Evolutionary conservation across 37 sponge, comb jelly and placozoan species (phyloP).

Genomic region (Spongilla lacustris): DNA sequence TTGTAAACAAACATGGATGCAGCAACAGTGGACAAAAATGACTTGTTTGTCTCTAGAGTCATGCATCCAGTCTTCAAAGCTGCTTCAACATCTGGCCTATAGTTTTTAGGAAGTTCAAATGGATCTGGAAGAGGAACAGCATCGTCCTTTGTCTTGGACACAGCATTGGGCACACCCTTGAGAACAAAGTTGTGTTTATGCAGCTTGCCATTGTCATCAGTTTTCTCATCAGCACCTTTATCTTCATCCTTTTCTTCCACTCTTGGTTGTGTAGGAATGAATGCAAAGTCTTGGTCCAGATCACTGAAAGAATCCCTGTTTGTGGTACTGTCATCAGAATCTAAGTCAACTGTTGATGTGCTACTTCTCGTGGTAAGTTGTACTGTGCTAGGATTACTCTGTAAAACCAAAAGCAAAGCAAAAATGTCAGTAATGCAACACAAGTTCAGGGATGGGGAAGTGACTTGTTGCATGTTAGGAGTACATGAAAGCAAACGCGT

Average conservation of each 20-base stretch:
- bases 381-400: not conserved
- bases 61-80: constrained; percentile 15
- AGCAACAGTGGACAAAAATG: constrained; percentile 28
- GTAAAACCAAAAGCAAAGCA: too few species aligned
- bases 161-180: not conserved
- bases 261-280: constrained; percentile 1
- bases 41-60: constrained; percentile 10
- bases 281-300: not conserved
- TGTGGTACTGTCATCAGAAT: not conserved
- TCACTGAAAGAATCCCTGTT: not conserved
- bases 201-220: not conserved
- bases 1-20: constrained; percentile 18
- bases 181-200: not conserved
- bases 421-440: not conserved
- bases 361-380: not conserved
- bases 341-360: not conserved
- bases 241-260: not conserved
- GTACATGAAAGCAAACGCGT: not conserved
- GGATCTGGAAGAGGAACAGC: constrained; percentile 27
- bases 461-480: not conserved
- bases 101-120: constrained; percentile 11
- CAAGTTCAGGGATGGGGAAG: not conserved
- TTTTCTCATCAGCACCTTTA: not conserved
- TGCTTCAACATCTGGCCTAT: constrained; percentile 16
- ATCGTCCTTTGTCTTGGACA: not conserved